Conservation (phyloP, 1,140 invertebrate species). For the Apis mellifera region DNA sequence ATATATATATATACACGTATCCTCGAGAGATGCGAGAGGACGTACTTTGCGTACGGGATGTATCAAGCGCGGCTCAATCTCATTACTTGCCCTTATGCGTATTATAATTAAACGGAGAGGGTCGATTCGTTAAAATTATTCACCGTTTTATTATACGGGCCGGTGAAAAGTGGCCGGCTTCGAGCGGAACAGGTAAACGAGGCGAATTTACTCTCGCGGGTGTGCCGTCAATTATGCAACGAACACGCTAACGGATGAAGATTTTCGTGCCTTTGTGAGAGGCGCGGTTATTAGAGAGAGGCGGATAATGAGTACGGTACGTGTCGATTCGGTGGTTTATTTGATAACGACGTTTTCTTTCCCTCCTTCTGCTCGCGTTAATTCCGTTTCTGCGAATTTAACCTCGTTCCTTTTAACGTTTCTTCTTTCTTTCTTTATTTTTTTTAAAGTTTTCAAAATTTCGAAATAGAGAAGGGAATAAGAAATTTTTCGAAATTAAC, state of each 20-base stretch:
- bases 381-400: neutral
- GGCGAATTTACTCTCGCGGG: constrained; percentile 39
- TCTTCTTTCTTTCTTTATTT: neutral
- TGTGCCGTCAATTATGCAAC: constrained; percentile 43
- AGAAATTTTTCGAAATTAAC: too few species aligned
- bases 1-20: too few species aligned
- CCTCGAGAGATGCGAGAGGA: too few species aligned
- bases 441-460: too few species aligned
- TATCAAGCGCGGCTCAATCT: constrained; percentile 52
- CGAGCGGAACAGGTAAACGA: constrained; percentile 15
- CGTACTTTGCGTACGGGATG: neutral
- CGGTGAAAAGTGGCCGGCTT: constrained; percentile 3
- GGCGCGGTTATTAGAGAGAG: neutral
- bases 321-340: constrained; percentile 17
- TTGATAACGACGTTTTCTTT: constrained; percentile 1
- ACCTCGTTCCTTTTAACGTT: neutral
- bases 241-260: constrained; percentile 14
- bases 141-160: constrained; percentile 50
- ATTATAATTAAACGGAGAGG: constrained; percentile 52
- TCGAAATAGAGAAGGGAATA: too few species aligned
- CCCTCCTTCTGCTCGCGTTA: neutral
- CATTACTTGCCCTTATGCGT: constrained; percentile 38
- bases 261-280: constrained; percentile 39
- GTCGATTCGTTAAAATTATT: constrained; percentile 65
- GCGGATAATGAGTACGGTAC: constrained; percentile 23